Conservation (phyloP, 2,888 invertebrate genomes). For the Alloplasta piceator region DNA sequence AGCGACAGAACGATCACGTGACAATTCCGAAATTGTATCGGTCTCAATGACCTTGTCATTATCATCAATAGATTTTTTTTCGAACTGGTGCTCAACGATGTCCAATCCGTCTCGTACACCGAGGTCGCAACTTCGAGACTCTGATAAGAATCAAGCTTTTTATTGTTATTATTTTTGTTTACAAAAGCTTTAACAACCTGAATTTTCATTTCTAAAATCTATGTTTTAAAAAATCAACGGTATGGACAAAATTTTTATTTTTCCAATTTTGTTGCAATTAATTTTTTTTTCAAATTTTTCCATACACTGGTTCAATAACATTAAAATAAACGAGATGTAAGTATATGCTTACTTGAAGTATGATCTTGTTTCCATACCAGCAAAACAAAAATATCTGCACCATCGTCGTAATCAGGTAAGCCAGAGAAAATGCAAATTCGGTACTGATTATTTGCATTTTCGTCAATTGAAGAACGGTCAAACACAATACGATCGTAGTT, state of each 20-base stretch:
- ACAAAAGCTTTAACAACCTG: no score
- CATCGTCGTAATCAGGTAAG: constrained; percentile 25
- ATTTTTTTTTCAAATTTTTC: background rate
- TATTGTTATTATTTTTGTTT: no score
- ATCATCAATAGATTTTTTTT: constrained; percentile 47
- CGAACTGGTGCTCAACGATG: constrained; percentile 9
- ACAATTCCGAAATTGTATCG: constrained; percentile 47
- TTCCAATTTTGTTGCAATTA: background rate
- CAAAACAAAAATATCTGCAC: constrained; percentile 54
- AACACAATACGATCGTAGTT: constrained; percentile 67
- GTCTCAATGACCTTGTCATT: constrained; percentile 52
- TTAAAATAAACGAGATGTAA: no score
- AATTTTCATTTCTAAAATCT: no score
- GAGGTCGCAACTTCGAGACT: constrained; percentile 43
- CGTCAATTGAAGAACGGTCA: constrained; percentile 67
- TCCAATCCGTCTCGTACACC: constrained; percentile 52
- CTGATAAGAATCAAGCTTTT: constrained; percentile 20
- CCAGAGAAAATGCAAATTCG: constrained; percentile 44
- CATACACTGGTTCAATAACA: background rate
- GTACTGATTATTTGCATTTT: constrained; percentile 60
- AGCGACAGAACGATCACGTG: constrained; percentile 51
- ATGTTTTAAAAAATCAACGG: no score
- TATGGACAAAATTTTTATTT: background rate
- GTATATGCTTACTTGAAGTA: constrained; percentile 37
- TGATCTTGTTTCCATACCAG: constrained; percentile 50